phyloP scores from a whole-genome alignment of 1,140 invertebrate genomes.

The Hylaeus anthracinus region DNA sequence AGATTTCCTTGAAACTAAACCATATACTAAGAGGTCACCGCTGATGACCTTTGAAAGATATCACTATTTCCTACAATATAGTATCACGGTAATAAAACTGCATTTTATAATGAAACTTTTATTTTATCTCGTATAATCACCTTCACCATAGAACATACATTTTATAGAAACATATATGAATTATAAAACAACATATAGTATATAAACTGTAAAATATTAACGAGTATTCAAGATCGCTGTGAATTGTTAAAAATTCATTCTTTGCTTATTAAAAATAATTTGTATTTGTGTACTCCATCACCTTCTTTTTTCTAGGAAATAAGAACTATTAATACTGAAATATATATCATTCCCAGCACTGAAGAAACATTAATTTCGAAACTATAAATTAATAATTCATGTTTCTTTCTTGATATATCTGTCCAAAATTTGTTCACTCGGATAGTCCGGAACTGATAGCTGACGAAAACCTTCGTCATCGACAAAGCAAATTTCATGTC shows the following conservation, averaged over 20 bases:
- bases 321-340: conserved; percentile 16
- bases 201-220: background rate
- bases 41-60: conserved; percentile 24
- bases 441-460: conserved; percentile 92
- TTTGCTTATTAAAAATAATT: background rate
- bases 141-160: background rate
- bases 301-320: background rate
- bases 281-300: background rate
- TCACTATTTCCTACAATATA: background rate
- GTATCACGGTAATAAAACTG: background rate
- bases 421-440: conserved; percentile 90
- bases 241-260: conserved; percentile 1
- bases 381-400: background rate
- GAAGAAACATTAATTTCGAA: background rate
- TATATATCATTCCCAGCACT: background rate
- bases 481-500: conserved; percentile 99
- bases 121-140: conserved; percentile 12
- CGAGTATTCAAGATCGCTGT: background rate
- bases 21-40: conserved; percentile 12
- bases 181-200: background rate
- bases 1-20: background rate
- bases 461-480: conserved; percentile 96
- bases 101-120: conserved; percentile 8
- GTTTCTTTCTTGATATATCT: conserved; percentile 88
- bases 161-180: conserved; percentile 7